phyloP scores from a whole-genome alignment of 2,797 vertebrate species.

The Morelia viridis region DNA sequence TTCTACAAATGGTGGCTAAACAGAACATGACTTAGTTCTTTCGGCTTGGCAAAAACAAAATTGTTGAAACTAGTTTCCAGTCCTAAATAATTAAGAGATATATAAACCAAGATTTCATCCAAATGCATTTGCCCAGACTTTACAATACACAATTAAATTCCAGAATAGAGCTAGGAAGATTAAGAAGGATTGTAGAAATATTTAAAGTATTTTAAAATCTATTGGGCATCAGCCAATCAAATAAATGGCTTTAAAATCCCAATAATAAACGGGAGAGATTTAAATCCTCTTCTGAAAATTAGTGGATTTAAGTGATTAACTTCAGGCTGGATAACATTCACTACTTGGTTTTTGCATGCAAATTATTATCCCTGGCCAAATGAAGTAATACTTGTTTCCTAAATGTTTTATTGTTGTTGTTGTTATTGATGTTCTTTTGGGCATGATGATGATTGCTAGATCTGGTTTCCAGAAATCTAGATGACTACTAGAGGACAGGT shows the following conservation, averaged over 20 bases:
- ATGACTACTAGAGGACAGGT: neutral
- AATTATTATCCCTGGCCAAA: neutral
- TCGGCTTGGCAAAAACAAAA: neutral
- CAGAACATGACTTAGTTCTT: neutral
- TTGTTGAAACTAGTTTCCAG: neutral
- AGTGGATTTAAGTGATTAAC: constrained; percentile 12
- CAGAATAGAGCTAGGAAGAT: neutral
- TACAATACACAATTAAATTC: neutral
- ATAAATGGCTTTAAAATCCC: constrained; percentile 5
- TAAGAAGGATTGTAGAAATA: constrained; percentile 18
- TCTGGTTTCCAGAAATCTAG: neutral
- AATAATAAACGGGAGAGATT: neutral
- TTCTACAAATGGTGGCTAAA: neutral
- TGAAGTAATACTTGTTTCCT: constrained; percentile 25
- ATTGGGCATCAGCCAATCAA: neutral
- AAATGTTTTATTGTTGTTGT: neutral
- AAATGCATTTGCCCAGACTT: neutral
- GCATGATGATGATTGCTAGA: neutral
- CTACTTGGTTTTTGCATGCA: neutral
- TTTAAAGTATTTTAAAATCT: neutral
- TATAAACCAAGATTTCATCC: neutral
- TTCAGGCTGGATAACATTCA: neutral
- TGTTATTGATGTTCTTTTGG: neutral
- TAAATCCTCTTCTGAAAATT: constrained; percentile 8
- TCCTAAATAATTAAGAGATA: neutral